A percentile compares a stretch with the other conserved stretches of the same genome.
Evolutionary conservation across 1,140 invertebrate species (phyloP).

Genomic region (Saxidomus purpurata): DNA sequence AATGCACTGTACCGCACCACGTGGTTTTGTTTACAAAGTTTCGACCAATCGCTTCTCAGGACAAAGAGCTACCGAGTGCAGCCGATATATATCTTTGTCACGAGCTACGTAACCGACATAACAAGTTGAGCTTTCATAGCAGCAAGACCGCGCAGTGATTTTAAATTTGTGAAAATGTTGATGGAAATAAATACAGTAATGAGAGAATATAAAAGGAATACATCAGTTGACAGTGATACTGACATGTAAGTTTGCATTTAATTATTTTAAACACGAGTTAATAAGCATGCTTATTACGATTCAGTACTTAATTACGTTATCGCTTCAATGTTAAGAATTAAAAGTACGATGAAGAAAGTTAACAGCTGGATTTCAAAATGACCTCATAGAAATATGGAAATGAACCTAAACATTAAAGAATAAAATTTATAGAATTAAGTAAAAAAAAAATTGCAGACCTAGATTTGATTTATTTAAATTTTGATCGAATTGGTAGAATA

Average conservation of each 20-base stretch:
- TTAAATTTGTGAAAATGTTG: not conserved
- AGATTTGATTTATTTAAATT: too few relatives aligned
- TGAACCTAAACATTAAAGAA: too few relatives aligned
- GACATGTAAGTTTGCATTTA: conserved; percentile 58
- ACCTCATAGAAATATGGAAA: too few relatives aligned
- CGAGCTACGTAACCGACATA: not conserved
- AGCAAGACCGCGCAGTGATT: not conserved
- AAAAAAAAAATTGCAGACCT: too few relatives aligned
- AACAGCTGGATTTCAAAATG: too few relatives aligned
- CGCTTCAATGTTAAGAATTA: too few relatives aligned
- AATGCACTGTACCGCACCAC: not conserved
- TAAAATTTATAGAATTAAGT: too few relatives aligned
- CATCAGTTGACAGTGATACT: conserved; percentile 42
- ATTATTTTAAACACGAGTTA: too few relatives aligned
- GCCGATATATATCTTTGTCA: not conserved
- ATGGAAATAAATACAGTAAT: conserved; percentile 27
- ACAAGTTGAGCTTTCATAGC: not conserved
- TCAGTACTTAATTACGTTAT: too few relatives aligned
- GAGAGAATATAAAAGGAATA: conserved; percentile 58
- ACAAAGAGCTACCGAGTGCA: not conserved
- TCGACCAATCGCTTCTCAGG: not conserved
- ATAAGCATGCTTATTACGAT: too few relatives aligned
- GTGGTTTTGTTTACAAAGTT: conserved; percentile 15
- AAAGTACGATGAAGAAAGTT: too few relatives aligned
- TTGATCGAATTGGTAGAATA: too few relatives aligned